Conservation (phyloP, 2,888 invertebrate species). For the Maniola hyperantus region DNA sequence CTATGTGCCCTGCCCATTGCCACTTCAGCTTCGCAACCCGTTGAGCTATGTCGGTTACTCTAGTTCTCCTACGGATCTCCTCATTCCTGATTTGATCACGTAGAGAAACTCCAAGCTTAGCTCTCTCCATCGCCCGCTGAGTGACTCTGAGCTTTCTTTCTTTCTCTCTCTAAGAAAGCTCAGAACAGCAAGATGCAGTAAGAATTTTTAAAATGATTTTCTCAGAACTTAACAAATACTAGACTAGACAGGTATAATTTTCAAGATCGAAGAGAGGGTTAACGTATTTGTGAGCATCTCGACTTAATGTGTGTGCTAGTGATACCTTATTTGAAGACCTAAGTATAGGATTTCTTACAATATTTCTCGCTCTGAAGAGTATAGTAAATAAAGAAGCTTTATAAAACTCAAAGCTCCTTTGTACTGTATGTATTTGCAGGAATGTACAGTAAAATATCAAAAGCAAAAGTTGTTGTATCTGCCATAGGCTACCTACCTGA, state of each 20-base stretch:
- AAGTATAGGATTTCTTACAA: conserved; percentile 12
- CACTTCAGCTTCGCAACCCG: no score
- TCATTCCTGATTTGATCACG: no score
- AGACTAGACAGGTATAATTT: neutral
- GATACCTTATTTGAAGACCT: conserved; percentile 15
- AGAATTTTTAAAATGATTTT: no score
- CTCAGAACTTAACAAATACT: no score
- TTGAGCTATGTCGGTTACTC: no score
- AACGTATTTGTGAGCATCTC: neutral
- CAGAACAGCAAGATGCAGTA: no score
- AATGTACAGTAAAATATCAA: conserved; percentile 5
- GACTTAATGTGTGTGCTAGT: neutral
- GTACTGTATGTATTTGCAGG: conserved; percentile 12
- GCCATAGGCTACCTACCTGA: neutral
- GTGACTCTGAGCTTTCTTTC: no score
- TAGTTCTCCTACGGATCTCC: no score
- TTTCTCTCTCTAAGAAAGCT: no score
- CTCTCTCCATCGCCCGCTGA: no score
- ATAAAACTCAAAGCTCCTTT: conserved; percentile 19
- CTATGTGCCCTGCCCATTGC: no score
- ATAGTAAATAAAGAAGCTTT: conserved; percentile 4
- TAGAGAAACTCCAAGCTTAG: no score
- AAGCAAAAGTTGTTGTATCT: neutral
- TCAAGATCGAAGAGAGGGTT: neutral
- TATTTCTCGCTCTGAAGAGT: conserved; percentile 13